Conservation (phyloP, 1,140 invertebrate species). For the Drosophila takahashii region DNA sequence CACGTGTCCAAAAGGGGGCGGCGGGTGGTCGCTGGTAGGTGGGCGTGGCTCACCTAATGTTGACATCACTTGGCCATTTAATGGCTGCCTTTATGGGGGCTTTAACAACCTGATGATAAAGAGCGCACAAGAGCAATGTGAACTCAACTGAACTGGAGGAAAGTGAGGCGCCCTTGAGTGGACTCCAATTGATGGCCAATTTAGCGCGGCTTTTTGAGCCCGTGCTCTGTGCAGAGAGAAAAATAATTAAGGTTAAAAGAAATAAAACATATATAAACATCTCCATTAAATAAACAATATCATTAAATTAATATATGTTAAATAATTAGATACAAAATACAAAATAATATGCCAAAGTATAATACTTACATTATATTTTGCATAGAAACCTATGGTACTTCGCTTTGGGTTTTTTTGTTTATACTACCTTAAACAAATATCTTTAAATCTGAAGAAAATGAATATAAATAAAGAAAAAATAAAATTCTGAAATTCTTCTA, state of each 20-base stretch:
- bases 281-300: too few species aligned
- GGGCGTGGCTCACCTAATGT: conserved; percentile 63
- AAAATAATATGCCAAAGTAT: too few species aligned
- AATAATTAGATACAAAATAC: too few species aligned
- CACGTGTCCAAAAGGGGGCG: conserved; percentile 10
- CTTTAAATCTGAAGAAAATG: too few species aligned
- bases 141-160: conserved; percentile 23
- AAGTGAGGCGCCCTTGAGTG: conserved; percentile 29
- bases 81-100: conserved; percentile 62
- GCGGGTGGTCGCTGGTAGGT: not conserved
- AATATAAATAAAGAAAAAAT: too few species aligned
- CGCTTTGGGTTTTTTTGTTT: too few species aligned
- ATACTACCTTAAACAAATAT: too few species aligned
- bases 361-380: too few species aligned
- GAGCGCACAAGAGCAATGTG: conserved; percentile 12
- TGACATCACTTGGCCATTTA: conserved; percentile 76
- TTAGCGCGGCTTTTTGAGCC: conserved; percentile 6
- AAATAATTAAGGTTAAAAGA: not conserved
- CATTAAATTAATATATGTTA: too few species aligned
- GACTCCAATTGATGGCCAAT: conserved; percentile 46
- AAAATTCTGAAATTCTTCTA: not conserved
- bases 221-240: not conserved
- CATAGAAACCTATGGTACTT: too few species aligned
- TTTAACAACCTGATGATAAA: conserved; percentile 61
- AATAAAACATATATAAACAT: not conserved